phyloP scores from a whole-genome alignment of 2,797 vertebrate species.

The Semaprochilodus insignis region DNA sequence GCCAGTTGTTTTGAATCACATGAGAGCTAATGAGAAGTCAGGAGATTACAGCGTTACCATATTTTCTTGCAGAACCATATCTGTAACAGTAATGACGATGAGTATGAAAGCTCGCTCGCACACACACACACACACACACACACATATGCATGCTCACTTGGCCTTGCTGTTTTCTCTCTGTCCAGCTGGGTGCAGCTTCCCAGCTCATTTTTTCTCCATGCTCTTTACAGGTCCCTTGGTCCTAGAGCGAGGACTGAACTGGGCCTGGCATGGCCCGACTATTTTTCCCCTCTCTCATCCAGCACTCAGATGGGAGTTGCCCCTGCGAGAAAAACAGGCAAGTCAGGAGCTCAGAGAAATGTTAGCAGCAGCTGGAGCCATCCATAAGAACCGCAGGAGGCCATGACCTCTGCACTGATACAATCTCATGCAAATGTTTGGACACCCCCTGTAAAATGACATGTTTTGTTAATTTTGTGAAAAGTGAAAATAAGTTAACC shows the following conservation, averaged over 20 bases:
- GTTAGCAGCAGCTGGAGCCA: slow-evolving; percentile 9
- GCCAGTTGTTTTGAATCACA: slow-evolving; percentile 15
- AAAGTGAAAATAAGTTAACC: too few species aligned
- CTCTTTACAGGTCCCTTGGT: slow-evolving; percentile 56
- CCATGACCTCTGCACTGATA: neutral
- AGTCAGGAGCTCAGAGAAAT: slow-evolving; percentile 5
- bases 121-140: slow-evolving; percentile 43
- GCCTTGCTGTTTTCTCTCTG: slow-evolving; percentile 33
- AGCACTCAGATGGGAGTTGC: neutral
- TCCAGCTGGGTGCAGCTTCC: slow-evolving; percentile 60
- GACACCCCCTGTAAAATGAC: too few species aligned
- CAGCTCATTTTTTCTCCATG: slow-evolving; percentile 59
- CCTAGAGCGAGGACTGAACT: slow-evolving; percentile 37
- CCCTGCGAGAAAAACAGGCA: neutral
- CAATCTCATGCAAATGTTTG: too few species aligned
- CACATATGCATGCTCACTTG: slow-evolving; percentile 50
- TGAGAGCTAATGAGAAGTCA: slow-evolving; percentile 33
- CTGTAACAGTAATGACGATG: slow-evolving; percentile 3
- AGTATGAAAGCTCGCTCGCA: slow-evolving; percentile 38
- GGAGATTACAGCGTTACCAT: slow-evolving; percentile 36
- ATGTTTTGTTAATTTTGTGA: too few species aligned
- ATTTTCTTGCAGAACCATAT: slow-evolving; percentile 12
- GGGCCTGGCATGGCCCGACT: slow-evolving; percentile 22
- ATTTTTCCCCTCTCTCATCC: slow-evolving; percentile 35
- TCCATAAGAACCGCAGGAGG: neutral